Conservation (phyloP, 2,888 invertebrate genomes). For the Lepetodrilus schrolli region DNA sequence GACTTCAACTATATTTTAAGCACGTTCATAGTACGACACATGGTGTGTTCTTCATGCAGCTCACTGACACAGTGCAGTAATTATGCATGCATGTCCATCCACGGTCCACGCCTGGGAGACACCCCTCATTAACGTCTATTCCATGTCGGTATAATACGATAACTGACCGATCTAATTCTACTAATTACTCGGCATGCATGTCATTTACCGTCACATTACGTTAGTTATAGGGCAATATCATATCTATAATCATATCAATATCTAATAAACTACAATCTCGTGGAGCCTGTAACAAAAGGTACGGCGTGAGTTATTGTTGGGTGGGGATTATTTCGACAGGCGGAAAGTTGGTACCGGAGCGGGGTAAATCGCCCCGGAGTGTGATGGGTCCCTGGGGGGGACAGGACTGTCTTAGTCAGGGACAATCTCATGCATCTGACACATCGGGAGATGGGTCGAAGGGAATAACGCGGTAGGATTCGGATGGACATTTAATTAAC, state of each 20-base stretch:
- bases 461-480: not conserved
- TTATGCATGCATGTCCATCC: too few species aligned
- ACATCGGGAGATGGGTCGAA: not conserved
- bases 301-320: not conserved
- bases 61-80: too few species aligned
- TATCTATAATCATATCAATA: not conserved
- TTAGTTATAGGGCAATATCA: conserved; percentile 1
- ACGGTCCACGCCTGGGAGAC: too few species aligned
- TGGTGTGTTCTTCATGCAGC: too few species aligned
- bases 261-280: not conserved
- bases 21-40: too few species aligned
- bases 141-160: not conserved
- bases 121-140: too few species aligned
- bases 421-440: too few species aligned
- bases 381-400: not conserved
- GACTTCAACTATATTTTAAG: too few species aligned
- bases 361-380: not conserved
- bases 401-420: not conserved
- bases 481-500: too few species aligned
- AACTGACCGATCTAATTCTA: not conserved
- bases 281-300: not conserved
- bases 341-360: not conserved
- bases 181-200: not conserved
- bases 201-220: not conserved
- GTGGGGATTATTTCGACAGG: not conserved